Base-by-base conservation (phyloP, 2,113 vertebrate species). In the Sturnira hondurensis region DNA sequence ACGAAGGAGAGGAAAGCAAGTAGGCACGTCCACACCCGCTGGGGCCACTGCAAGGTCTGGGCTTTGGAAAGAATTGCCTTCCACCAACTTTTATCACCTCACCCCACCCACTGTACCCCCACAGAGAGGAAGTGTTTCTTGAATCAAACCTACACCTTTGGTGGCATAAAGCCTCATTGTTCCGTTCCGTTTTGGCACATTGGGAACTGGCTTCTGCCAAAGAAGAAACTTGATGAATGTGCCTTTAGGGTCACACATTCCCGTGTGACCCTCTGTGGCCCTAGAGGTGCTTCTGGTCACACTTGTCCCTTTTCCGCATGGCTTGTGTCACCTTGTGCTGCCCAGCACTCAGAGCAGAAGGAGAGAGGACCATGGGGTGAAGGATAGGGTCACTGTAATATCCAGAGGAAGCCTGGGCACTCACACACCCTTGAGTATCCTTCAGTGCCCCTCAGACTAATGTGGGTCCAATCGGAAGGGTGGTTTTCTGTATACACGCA, bases 121-220 rank as follows among this genome's bases (percentile, higher is more conserved):
- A 89, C 96, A 47, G 41, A 83, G 36, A 95, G 89, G 96, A 97
- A 97, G 47, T 85, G 22, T 70, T 50, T 84, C 83, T 92, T 52
- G 56, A 93, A 50, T 86, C 26, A 92, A 91, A n/a, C 94, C 96
- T 65, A 95, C 92, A 14, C 14, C 15, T 83, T 52, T 47, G 86
- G 54, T 45, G 36, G 52, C 5, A 7, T 15, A 24, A 76, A 84
- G 58, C 10, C 26, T 91, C 71, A 31, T 70, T 92, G 52, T 81
- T 74, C 81, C 26, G 47, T 74, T 87, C 50, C 67, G 41, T 67
- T 93, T 81, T 65, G 54, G 80, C 22, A 61, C 94, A 50, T 4
- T 36, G 54, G 47, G 52, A 54, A 68, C 90, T 87, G 56, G 67
- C 77, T 73, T 88, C 83, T 47, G 71, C 47, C 86, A 54, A 61